Evolutionary conservation across 2,797 vertebrate genomes (phyloP).

Genomic region (Vultur gryphus): DNA sequence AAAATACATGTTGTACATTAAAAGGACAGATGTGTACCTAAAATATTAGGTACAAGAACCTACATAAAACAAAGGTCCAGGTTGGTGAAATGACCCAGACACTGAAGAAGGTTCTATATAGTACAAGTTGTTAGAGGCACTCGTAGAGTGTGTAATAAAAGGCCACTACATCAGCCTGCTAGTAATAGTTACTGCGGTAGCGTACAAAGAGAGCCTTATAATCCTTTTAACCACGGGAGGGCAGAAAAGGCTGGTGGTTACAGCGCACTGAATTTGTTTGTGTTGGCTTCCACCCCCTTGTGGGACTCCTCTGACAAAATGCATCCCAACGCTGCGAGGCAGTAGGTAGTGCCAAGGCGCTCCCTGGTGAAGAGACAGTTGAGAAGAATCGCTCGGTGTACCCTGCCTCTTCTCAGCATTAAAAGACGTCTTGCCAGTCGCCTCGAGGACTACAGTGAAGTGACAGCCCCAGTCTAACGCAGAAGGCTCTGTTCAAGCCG

Average conservation of each 20-base stretch:
- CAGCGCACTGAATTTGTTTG: neutral
- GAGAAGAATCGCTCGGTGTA: neutral
- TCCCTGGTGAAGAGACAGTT: neutral
- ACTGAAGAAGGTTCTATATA: conserved; percentile 48
- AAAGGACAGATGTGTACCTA: conserved; percentile 51
- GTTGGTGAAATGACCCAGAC: conserved; percentile 46
- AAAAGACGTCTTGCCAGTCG: rapidly evolving
- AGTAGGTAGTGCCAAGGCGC: neutral
- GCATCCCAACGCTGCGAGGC: neutral
- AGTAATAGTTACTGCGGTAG: neutral
- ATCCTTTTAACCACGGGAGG: conserved; percentile 59
- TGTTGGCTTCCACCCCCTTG: neutral
- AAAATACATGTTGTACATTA: conserved; percentile 62
- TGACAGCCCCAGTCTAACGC: neutral
- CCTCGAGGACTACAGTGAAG: neutral
- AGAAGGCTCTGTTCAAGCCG: neutral
- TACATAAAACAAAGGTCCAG: conserved; percentile 39
- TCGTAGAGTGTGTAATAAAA: conserved; percentile 80
- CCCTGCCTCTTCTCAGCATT: neutral
- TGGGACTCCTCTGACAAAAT: neutral
- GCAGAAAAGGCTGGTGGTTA: conserved; percentile 49
- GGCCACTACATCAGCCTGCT: conserved; percentile 50
- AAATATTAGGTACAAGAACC: conserved; percentile 68
- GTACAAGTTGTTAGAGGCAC: conserved; percentile 72
- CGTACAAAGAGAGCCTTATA: conserved; percentile 18